These are phyloP conservation scores for Nasonia longicornis DNA, from an alignment of 1,140 invertebrate genomes.

Conservation along the genomic window DNA sequence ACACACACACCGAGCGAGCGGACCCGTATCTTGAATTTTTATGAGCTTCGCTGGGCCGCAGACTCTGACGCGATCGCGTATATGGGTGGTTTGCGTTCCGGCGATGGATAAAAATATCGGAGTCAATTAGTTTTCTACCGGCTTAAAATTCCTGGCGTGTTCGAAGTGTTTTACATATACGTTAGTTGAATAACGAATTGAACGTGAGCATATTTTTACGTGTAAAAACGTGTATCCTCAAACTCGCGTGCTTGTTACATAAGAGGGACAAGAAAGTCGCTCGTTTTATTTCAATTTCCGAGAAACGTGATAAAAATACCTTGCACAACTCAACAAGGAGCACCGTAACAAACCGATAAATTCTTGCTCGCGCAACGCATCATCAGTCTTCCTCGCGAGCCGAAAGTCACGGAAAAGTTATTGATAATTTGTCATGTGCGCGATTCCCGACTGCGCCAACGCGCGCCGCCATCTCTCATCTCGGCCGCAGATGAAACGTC, in stretches of 20 bases:
- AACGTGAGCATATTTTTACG: too few species aligned
- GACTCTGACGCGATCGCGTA: constrained; percentile 18
- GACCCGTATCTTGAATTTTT: constrained; percentile 22
- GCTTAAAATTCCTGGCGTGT: background rate
- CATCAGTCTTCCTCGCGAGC: constrained; percentile 39
- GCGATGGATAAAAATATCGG: background rate
- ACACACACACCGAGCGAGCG: background rate
- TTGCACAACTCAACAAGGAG: background rate
- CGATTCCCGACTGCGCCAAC: constrained; percentile 48
- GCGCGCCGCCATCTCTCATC: constrained; percentile 45
- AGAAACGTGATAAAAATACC: constrained; percentile 2
- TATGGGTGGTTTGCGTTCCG: constrained; percentile 24
- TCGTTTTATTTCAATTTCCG: background rate
- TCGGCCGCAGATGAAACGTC: constrained; percentile 40
- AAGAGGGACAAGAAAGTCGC: background rate
- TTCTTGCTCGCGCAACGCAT: constrained; percentile 5
- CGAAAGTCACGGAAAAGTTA: constrained; percentile 52
- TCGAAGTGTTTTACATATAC: background rate
- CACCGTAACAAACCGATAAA: constrained; percentile 25
- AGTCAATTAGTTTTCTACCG: constrained; percentile 28
- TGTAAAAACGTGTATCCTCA: background rate
- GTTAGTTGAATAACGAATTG: background rate
- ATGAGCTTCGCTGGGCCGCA: constrained; percentile 14
- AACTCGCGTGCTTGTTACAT: too few species aligned
- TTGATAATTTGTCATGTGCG: constrained; percentile 58